These are phyloP conservation scores for Catharus bicknelli DNA, from an alignment of 2,113 vertebrate species.

Conservation along the genomic window DNA sequence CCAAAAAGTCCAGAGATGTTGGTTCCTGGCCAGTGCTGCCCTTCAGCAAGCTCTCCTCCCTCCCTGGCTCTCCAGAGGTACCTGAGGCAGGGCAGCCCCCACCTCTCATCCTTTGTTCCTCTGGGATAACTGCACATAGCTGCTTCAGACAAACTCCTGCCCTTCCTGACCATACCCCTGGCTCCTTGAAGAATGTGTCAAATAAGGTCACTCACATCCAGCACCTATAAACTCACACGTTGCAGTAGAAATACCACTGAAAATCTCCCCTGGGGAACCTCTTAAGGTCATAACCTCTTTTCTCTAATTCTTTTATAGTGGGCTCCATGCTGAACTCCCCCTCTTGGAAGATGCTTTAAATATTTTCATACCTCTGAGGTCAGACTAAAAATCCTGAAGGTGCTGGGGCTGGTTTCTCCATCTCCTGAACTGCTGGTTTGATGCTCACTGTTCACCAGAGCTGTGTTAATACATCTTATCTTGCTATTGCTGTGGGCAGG, in stretches of 20 bases:
- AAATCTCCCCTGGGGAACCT: neutral
- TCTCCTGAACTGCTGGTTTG: neutral
- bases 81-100: neutral
- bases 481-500: conserved; percentile 52
- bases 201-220: neutral
- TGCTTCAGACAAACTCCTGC: neutral
- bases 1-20: neutral
- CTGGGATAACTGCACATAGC: neutral
- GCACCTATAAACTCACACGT: neutral
- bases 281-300: neutral
- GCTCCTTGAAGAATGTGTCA: neutral
- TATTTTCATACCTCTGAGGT: neutral
- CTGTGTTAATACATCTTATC: conserved; percentile 37
- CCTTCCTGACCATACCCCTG: neutral
- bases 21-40: neutral
- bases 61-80: neutral
- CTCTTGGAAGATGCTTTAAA: neutral
- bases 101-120: neutral
- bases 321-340: neutral
- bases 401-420: neutral
- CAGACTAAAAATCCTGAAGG: neutral
- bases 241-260: neutral
- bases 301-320: neutral
- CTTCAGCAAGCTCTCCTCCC: neutral
- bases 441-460: neutral